Evolutionary conservation across 2,113 vertebrate genomes (phyloP), one percentile per base, ranked within the genome.

Genomic region (Colossoma macropomum): DNA sequence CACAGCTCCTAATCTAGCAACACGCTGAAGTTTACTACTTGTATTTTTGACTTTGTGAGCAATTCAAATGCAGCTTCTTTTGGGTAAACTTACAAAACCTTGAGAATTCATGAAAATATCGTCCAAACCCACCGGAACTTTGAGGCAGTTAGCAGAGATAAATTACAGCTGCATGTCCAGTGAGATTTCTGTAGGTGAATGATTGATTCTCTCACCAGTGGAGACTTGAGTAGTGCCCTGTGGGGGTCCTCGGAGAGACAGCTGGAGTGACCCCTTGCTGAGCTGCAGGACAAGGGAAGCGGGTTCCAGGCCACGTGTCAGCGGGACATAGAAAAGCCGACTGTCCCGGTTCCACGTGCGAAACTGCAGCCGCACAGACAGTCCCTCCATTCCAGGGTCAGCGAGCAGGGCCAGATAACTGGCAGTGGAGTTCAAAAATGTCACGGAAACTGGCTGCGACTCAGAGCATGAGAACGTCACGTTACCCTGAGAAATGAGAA

Each of bases 401-500:
- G 96, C 94, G 0, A 96, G 96, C n/a, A 98, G 91, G 1, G 95
- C 91, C 93, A 99, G 90, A 88, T 96, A 98, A 91, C 97, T 98
- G 90, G 87, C 92, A 82, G 90, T 93, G 90, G 93, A 78, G 85
- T 93, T 97, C 85, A 95, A 83, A 80, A 99, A 99, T 72, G 97
- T 99, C 92, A 97, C 96, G 27, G 96, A 95, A 76, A 96, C 95
- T 81, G 96, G 94, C 85, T 95, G 97, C 85, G 96, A 93, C 89
- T 96, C 96, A 0, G 96, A 96, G 88, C 97, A 99, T 32, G 95
- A 96, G 95, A 99, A 99, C 73, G 97, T 98, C 90, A 99, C 97
- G 0, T 99, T 99, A 52, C 98, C 98, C 98, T 98, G 91, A 9
- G 27, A 38, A 12, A 34, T 28, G n/a, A 59, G 3, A 65, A 66